Conservation (phyloP, 2,888 invertebrate species). For the Calephelis perditalis region DNA sequence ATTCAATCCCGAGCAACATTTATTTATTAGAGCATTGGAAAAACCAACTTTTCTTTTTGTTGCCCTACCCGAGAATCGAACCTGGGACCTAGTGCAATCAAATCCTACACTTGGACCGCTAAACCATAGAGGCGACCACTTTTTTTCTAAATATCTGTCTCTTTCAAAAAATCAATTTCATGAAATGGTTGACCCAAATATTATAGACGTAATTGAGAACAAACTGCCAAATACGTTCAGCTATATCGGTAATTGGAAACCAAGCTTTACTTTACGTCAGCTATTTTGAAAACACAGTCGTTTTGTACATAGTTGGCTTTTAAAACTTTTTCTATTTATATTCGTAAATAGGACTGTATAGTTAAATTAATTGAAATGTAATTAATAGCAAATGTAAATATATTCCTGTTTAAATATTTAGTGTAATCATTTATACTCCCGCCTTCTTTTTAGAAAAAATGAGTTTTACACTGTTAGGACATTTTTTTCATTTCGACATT, state of each 20-base stretch:
- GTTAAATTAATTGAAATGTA: constrained; percentile 27
- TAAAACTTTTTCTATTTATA: constrained; percentile 30
- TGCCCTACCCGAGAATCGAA: too few relatives aligned
- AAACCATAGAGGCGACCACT: too few relatives aligned
- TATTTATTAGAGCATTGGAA: too few relatives aligned
- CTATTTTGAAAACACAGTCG: constrained; percentile 36
- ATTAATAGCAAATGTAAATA: constrained; percentile 35
- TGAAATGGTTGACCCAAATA: neutral
- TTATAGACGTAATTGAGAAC: neutral
- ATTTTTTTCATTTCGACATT: neutral
- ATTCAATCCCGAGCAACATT: too few relatives aligned
- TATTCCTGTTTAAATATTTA: constrained; percentile 27
- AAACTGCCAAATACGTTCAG: constrained; percentile 14
- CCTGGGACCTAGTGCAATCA: too few relatives aligned
- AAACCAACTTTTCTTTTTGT: too few relatives aligned
- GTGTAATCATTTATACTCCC: constrained; percentile 29
- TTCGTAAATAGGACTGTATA: constrained; percentile 29
- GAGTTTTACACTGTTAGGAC: neutral
- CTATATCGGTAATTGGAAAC: constrained; percentile 32
- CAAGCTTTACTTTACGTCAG: constrained; percentile 31
- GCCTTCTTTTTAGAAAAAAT: constrained; percentile 34
- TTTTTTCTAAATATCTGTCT: too few relatives aligned
- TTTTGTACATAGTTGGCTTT: constrained; percentile 44
- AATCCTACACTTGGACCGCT: too few relatives aligned
- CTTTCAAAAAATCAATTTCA: too few relatives aligned